Conservation (phyloP, 23 tunicate species). For the Trididemnum nubilum region DNA sequence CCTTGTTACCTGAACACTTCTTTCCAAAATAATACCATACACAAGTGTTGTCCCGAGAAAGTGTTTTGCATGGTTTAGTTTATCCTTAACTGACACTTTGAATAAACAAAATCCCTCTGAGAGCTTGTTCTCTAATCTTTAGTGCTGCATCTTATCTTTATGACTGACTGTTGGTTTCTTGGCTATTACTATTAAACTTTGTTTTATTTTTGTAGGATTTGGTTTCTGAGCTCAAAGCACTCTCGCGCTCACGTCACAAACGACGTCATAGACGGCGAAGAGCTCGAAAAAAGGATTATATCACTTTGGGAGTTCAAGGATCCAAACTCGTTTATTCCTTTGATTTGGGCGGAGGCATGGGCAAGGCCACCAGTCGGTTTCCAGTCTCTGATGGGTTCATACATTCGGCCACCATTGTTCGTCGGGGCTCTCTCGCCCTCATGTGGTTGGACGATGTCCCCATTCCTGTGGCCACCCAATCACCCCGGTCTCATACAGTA, state of each 20-base stretch:
- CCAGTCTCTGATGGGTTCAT: constrained; percentile 73
- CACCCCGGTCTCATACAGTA: constrained; percentile 34
- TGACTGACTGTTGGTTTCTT: too few species aligned
- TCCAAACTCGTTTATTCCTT: constrained; percentile 55
- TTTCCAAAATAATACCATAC: too few species aligned
- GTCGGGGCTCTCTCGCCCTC: constrained; percentile 75
- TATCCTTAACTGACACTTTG: too few species aligned
- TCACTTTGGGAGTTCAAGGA: constrained; percentile 58
- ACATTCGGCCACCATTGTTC: constrained; percentile 62
- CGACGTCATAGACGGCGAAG: constrained; percentile 18
- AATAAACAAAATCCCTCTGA: too few species aligned
- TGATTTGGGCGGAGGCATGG: constrained; percentile 59
- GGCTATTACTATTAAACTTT: too few species aligned
- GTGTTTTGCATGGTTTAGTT: too few species aligned
- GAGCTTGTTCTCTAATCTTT: too few species aligned
- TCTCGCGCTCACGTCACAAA: constrained; percentile 20
- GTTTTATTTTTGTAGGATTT: constrained; percentile 1
- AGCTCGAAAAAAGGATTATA: constrained; percentile 4
- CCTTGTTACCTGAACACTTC: too few species aligned
- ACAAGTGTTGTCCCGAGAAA: too few species aligned
- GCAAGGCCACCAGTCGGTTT: constrained; percentile 49
- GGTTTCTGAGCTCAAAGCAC: neutral
- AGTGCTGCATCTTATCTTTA: too few species aligned
- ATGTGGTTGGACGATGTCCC: constrained; percentile 84
- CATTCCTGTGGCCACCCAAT: constrained; percentile 62